Evolutionary conservation across 1,140 invertebrate species (phyloP).

Genomic region (Arctopsyche grandis): DNA sequence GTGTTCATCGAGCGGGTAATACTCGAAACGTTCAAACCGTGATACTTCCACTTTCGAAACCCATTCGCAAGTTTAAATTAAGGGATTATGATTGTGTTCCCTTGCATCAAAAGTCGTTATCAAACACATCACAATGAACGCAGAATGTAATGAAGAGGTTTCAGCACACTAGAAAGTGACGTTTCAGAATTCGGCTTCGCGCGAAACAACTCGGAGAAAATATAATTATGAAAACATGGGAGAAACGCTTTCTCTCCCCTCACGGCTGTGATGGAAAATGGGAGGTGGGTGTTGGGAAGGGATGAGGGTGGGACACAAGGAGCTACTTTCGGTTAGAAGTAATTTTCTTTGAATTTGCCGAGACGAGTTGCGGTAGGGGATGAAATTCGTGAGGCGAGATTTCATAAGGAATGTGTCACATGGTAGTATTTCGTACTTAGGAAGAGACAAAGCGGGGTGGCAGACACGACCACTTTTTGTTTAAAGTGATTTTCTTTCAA

Average conservation of each 20-base stretch:
- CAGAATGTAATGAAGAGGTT: constrained; percentile 1
- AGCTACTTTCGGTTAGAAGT: constrained; percentile 38
- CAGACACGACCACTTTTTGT: constrained; percentile 36
- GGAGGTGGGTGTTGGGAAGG: neutral
- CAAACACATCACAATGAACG: neutral
- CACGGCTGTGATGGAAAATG: neutral
- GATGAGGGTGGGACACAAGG: neutral
- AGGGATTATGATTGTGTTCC: constrained; percentile 12
- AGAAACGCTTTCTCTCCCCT: neutral
- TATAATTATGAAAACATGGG: constrained; percentile 28
- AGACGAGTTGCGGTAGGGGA: constrained; percentile 17
- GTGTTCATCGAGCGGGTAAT: neutral
- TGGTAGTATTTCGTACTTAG: constrained; percentile 2
- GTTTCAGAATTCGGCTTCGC: neutral
- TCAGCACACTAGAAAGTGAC: neutral
- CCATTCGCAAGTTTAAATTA: neutral
- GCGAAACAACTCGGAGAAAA: constrained; percentile 7
- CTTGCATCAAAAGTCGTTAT: constrained; percentile 13
- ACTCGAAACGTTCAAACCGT: neutral
- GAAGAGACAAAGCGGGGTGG: constrained; percentile 7
- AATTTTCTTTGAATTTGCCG: constrained; percentile 38
- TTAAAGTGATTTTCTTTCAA: constrained; percentile 42
- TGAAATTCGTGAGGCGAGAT: constrained; percentile 23
- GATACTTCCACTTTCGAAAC: neutral
- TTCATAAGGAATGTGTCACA: constrained; percentile 35